Evolutionary conservation across 2,888 invertebrate species (phyloP), one percentile per base, ranked within the genome.

Genomic region (Drosophila meridiana): DNA sequence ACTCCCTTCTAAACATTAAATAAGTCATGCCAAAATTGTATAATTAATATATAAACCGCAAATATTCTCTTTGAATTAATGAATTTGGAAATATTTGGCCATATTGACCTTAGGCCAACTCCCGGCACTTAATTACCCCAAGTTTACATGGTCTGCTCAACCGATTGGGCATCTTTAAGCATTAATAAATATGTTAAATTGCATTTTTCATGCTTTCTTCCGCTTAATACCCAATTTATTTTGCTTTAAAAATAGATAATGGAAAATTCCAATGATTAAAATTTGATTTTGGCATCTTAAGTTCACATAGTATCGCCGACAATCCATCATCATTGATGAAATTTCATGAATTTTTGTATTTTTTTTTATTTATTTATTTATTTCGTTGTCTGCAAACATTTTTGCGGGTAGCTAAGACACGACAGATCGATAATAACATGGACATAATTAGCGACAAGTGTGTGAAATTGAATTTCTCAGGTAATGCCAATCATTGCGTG

Each of bases 371-470:
- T 64, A n/a, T 48, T 48, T 26, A n/a, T 48, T 7, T 38, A 7
- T 42, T 32, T 38, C 47, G 48, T 67, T 66, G 32, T 69, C 56
- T 65, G 73, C 68, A 62, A 71, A 69, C 53, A 69, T 82, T 73
- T 68, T 73, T 71, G 76, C 81, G 62, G 53, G 70, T 14, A 43
- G 63, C 47, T 45, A 42, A 14, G 50, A 20, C 34, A 3, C 14
- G 65, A 64, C n/a, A 34, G 60, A 78, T 80, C 75, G 75, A 80
- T 80, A 75, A 76, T 74, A 82, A 68, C 77, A 82, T 77, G 63
- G 78, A 59, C 75, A 72, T 76, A 76, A 77, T 89, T 82, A 79
- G 70, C 73, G 89, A 85, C 90, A 87, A 85, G 86, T 87, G 90
- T 87, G 86, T 81, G 76, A 87, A 87, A 79, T 87, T 85, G 52